A percentile compares a stretch with the other conserved stretches of the same genome.
These are phyloP conservation scores for Eupithecia insigniata DNA, from an alignment of 2,888 invertebrate genomes.

Conservation along the genomic window DNA sequence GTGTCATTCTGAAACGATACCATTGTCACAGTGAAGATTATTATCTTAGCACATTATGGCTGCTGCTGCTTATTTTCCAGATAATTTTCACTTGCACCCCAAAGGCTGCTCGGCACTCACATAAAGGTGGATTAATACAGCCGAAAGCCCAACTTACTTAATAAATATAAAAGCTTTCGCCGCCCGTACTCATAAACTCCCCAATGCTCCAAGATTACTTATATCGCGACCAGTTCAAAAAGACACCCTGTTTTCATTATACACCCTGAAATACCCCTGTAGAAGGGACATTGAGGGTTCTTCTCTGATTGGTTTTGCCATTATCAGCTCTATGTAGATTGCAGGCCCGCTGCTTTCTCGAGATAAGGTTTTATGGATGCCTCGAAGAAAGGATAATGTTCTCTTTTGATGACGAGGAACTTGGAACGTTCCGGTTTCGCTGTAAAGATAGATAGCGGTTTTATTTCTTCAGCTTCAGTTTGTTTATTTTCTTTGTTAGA, in stretches of 20 bases:
- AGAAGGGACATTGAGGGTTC: slow-evolving; percentile 59
- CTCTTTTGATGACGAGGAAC: slow-evolving; percentile 76
- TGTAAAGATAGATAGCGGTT: slow-evolving; percentile 69
- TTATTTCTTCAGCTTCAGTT: slow-evolving; percentile 33
- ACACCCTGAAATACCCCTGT: slow-evolving; percentile 45
- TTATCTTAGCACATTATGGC: background rate
- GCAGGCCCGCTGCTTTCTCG: slow-evolving; percentile 77
- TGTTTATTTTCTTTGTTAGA: slow-evolving; percentile 14
- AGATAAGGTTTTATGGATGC: slow-evolving; percentile 79
- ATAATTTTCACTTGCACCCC: slow-evolving; percentile 44
- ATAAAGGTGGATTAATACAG: slow-evolving; percentile 84
- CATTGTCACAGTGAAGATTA: background rate
- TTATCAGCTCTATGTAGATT: slow-evolving; percentile 84
- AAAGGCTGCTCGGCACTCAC: slow-evolving; percentile 65
- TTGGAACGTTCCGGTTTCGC: slow-evolving; percentile 63
- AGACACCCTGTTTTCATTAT: slow-evolving; percentile 73
- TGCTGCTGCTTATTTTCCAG: background rate
- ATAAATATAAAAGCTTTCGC: slow-evolving; percentile 85
- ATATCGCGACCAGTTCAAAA: slow-evolving; percentile 67
- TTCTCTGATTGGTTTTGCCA: slow-evolving; percentile 63
- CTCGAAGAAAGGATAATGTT: slow-evolving; percentile 82
- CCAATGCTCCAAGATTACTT: slow-evolving; percentile 82
- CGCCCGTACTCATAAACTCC: slow-evolving; percentile 80
- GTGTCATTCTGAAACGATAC: too few species aligned
- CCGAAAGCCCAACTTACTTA: slow-evolving; percentile 85